Evolutionary conservation across 2,797 vertebrate genomes (phyloP).

Genomic region (Kryptopterus vitreolus): DNA sequence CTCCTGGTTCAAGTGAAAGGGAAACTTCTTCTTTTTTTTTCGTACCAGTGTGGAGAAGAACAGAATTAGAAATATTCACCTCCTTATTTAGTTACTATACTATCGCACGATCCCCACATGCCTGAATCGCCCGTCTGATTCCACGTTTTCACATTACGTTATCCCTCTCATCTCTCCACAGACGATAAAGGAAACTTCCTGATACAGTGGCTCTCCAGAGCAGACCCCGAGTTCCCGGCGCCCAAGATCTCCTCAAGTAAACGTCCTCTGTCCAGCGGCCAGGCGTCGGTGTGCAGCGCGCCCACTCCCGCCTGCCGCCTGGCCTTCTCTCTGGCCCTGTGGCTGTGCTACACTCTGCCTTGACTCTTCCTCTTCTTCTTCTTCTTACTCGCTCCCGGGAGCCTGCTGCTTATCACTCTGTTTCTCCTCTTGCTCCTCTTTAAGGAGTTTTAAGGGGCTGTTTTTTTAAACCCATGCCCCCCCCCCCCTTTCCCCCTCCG

Average conservation of each 20-base stretch:
- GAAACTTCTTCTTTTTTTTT: no score
- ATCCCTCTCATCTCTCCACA: constrained; percentile 52
- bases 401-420: constrained; percentile 40
- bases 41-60: no score
- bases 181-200: constrained; percentile 86
- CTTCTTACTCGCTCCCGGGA: constrained; percentile 30
- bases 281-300: constrained; percentile 79
- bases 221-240: constrained; percentile 77
- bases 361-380: constrained; percentile 65
- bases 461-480: constrained; percentile 42
- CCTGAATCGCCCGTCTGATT: no score
- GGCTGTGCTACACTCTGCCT: constrained; percentile 80
- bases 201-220: constrained; percentile 90
- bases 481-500: constrained; percentile 30
- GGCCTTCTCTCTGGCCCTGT: constrained; percentile 76
- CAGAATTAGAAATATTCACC: no score
- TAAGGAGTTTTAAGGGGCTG: constrained; percentile 39
- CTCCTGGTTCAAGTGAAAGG: no score
- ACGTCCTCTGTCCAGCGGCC: constrained; percentile 82
- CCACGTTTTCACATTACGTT: no score
- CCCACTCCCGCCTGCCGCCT: constrained; percentile 76
- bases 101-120: no score
- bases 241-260: constrained; percentile 90
- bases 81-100: no score
- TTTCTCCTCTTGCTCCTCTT: constrained; percentile 41